Base-by-base conservation (phyloP, 2,797 vertebrate genomes). In the Babyrousa celebensis region DNA sequence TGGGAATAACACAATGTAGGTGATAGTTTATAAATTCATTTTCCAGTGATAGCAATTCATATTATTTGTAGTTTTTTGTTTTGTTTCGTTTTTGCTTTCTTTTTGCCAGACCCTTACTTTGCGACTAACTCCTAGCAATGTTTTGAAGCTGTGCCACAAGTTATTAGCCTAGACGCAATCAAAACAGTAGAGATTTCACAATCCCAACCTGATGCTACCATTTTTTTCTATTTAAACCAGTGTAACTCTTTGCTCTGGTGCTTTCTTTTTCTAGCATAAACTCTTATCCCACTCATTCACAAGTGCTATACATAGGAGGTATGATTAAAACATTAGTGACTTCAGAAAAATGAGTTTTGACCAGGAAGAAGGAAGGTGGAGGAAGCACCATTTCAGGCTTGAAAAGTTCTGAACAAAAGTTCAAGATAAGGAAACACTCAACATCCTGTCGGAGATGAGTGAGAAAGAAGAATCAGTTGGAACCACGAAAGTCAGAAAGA, bases 291-390 rank as follows among this genome's bases (percentile, higher is more conserved):
- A 40, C 11, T 40, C 83, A 85, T 43, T 96, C 15, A 83, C 14
- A 74, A 89, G 36, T 36, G 36, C 36, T 36, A 36, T 36, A 36
- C 36, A 36, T 36, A 65, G 5, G 29, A 62, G 15, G 21, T 4
- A 75, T 32, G 17, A 78, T 95, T 85, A 77, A 94, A 91, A 86
- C 23, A 68, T 91, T 48, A 77, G n/a, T 74, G 79, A 60, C 29
- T 91, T 89, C 14, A 16, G 67, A 91, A 87, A 65, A 65, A 56
- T 84, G 17, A 79, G 32, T 80, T 96, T 94, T 71, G 67, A 43
- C 10, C 40, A 68, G 20, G 48, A 96, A 70, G 20, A 84, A 56
- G 27, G 16, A 95, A 95, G n/a, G 8, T 12, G 8, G 58, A 79
- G 20, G 27, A 48, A 89, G 58, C 85, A 80, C 1, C 32, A 89